These are phyloP conservation scores for Phyllopteryx taeniolatus DNA, from an alignment of 2,113 vertebrate genomes.

Conservation along the genomic window DNA sequence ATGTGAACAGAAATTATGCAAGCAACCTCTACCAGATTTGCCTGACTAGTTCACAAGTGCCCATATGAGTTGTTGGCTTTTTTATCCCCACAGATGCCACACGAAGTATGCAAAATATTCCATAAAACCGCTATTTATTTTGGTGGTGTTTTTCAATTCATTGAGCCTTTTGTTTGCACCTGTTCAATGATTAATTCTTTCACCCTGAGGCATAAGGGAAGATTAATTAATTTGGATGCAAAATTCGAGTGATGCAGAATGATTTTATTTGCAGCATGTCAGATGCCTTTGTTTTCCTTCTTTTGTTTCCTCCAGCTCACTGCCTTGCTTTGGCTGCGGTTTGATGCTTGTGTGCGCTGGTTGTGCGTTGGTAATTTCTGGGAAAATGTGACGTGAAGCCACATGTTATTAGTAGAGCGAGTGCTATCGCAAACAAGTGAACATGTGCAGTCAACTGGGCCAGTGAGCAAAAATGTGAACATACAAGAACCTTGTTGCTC, in stretches of 20 bases:
- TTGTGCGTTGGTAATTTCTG: conserved; percentile 18
- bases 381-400: conserved; percentile 12
- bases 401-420: conserved; percentile 18
- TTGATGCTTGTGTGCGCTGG: conserved; percentile 12
- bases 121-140: conserved; percentile 7
- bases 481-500: background rate
- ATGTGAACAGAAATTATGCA: background rate
- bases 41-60: background rate
- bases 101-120: conserved; percentile 20
- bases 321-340: background rate
- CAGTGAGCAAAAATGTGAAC: background rate
- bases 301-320: background rate
- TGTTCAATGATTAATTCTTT: conserved; percentile 13
- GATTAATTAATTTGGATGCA: conserved; percentile 17
- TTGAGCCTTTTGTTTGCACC: conserved; percentile 18
- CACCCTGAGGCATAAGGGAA: background rate
- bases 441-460: conserved; percentile 12
- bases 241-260: background rate
- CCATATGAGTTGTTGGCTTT: conserved; percentile 13
- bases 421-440: conserved; percentile 8
- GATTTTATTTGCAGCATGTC: conserved; percentile 12
- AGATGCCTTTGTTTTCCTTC: conserved; percentile 6
- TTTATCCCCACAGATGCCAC: conserved; percentile 10
- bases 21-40: background rate
- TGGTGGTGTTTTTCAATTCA: conserved; percentile 20